phyloP scores from a whole-genome alignment of 2,888 invertebrate species.

The Ephialtes manifestator region DNA sequence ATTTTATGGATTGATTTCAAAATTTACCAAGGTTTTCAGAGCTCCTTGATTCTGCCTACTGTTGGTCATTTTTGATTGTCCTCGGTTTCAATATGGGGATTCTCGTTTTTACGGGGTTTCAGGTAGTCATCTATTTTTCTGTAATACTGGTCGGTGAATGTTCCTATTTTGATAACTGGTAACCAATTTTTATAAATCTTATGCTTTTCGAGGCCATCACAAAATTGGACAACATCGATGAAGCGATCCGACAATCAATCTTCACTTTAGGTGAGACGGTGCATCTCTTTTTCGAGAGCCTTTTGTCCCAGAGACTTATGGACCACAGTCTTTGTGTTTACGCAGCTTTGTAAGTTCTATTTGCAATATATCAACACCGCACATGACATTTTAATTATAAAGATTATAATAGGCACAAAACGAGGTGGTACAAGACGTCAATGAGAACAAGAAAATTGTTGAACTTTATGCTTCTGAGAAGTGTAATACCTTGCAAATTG shows the following conservation, averaged over 20 bases:
- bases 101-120: slow-evolving; percentile 19
- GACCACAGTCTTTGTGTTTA: slow-evolving; percentile 9
- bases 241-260: neutral
- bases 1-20: too few relatives aligned
- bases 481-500: neutral
- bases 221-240: too few relatives aligned
- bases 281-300: slow-evolving; percentile 13
- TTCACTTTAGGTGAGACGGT: neutral
- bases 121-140: neutral
- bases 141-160: neutral
- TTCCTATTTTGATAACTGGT: neutral
- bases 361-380: neutral
- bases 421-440: slow-evolving; percentile 18
- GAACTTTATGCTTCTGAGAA: slow-evolving; percentile 2
- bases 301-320: slow-evolving; percentile 1
- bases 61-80: neutral
- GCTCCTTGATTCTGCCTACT: slow-evolving; percentile 11
- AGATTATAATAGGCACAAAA: neutral
- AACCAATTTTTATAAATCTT: too few relatives aligned
- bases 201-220: too few relatives aligned
- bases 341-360: too few relatives aligned
- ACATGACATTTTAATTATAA: neutral
- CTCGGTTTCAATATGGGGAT: slow-evolving; percentile 20
- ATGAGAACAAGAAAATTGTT: too few relatives aligned
- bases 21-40: slow-evolving; percentile 22